phyloP scores from a whole-genome alignment of 1,140 invertebrate species.

The Megalopta genalis region DNA sequence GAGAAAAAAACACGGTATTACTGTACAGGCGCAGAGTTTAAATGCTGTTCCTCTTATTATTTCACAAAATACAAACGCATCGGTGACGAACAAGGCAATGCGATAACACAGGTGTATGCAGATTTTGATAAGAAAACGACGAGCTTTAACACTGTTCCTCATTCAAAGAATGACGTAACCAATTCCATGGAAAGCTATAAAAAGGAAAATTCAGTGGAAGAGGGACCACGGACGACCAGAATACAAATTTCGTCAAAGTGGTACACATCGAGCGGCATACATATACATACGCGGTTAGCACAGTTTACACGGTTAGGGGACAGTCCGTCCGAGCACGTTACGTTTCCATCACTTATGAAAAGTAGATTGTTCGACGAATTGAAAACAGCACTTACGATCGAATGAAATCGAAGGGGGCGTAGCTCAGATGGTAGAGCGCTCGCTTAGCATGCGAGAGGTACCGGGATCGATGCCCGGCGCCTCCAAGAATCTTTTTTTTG shows the following conservation, averaged over 20 bases:
- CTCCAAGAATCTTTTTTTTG: constrained; percentile 81
- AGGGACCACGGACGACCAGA: background rate
- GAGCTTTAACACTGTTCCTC: too few species aligned
- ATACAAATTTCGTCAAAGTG: background rate
- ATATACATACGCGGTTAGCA: too few species aligned
- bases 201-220: background rate
- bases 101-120: background rate
- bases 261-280: background rate
- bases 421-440: constrained; percentile 93
- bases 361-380: background rate
- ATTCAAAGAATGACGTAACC: background rate
- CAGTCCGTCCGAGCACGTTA: background rate
- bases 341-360: constrained; percentile 47
- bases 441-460: constrained; percentile 93
- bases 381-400: background rate
- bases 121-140: background rate
- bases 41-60: background rate
- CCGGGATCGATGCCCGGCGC: constrained; percentile 91
- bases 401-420: constrained; percentile 81
- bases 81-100: background rate
- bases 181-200: background rate
- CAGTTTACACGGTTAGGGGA: background rate
- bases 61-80: background rate
- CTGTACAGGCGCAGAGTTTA: background rate
- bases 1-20: background rate